phyloP scores from a whole-genome alignment of 2,797 vertebrate species.

The Sebastes elongatus region DNA sequence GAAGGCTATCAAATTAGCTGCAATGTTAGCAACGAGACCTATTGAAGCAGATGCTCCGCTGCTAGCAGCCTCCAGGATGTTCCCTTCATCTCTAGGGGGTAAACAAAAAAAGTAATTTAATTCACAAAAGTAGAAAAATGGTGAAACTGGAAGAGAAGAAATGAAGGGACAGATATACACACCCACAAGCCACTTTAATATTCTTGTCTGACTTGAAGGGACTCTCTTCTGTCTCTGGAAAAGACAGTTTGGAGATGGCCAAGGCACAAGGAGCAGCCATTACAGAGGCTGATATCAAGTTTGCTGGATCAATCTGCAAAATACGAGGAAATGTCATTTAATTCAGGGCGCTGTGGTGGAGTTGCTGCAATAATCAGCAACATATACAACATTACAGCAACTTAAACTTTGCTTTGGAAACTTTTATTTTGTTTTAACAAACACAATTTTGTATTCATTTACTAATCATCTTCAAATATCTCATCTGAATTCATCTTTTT shows the following conservation, averaged over 20 bases:
- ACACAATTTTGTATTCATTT: background rate
- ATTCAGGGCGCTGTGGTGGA: background rate
- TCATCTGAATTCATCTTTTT: background rate
- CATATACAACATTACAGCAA: background rate
- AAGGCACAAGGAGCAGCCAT: conserved; percentile 97
- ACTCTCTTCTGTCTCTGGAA: conserved; percentile 91
- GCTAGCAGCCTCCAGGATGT: conserved; percentile 93
- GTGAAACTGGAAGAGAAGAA: background rate
- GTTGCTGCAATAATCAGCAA: background rate
- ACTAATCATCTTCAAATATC: background rate
- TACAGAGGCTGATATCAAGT: conserved; percentile 93
- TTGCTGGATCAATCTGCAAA: conserved; percentile 89
- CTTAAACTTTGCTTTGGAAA: background rate
- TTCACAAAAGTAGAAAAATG: background rate
- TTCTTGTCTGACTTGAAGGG: conserved; percentile 80
- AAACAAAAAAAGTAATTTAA: background rate
- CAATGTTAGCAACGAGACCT: conserved; percentile 90
- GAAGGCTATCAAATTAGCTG: conserved; percentile 92
- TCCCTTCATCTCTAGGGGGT: conserved; percentile 85
- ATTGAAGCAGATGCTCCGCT: conserved; percentile 89
- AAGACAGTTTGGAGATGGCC: conserved; percentile 92
- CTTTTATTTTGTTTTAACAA: background rate
- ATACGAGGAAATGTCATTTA: background rate
- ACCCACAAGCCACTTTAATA: conserved; percentile 85
- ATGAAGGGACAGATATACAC: conserved; percentile 36